Evolutionary conservation across 2,113 vertebrate genomes (phyloP).

Genomic region (Pristiophorus japonicus): DNA sequence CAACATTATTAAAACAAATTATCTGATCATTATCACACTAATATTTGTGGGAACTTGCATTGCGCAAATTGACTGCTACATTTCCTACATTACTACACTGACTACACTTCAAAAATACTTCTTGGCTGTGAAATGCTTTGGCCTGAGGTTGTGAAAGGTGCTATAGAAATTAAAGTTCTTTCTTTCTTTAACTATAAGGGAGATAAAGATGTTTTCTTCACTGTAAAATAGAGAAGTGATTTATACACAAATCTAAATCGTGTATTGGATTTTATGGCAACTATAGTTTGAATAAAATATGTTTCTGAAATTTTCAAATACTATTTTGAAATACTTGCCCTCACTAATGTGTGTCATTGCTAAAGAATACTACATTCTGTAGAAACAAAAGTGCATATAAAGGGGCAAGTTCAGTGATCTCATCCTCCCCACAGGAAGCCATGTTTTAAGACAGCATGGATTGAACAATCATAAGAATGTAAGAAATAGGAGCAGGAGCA

Average conservation of each 20-base stretch:
- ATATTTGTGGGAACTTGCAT: no score
- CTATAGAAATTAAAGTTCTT: no score
- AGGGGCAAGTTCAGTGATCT: not conserved
- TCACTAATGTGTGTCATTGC: not conserved
- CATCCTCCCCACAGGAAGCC: not conserved
- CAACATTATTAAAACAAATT: no score
- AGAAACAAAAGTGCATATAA: not conserved
- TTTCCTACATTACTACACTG: no score
- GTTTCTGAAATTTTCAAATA: not conserved
- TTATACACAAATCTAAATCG: not conserved
- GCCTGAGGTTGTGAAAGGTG: no score
- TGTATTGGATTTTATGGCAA: not conserved
- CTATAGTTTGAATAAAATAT: not conserved
- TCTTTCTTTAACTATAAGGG: no score
- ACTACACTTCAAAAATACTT: no score
- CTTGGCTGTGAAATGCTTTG: no score
- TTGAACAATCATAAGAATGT: not conserved
- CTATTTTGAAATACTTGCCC: not conserved
- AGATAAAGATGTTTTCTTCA: not conserved
- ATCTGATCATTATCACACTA: no score
- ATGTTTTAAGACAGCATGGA: not conserved
- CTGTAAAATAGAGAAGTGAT: not conserved
- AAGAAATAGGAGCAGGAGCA: no score
- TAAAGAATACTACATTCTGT: not conserved
- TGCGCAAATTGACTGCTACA: no score